These are phyloP conservation scores for Anas flavirostris DNA, from an alignment of 2,797 vertebrate species.

Conservation along the genomic window DNA sequence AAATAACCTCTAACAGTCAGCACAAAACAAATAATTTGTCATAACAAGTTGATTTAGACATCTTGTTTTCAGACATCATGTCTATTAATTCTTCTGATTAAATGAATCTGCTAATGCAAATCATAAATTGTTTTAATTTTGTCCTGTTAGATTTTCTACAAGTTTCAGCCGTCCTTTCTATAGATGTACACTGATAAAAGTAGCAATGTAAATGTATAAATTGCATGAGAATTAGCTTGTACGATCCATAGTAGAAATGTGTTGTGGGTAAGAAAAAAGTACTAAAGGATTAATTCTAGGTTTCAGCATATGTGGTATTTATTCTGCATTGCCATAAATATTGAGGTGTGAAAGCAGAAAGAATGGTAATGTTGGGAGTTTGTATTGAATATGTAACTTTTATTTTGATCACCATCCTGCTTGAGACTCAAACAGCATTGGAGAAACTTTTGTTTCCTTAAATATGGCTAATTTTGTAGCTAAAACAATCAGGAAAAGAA, in stretches of 20 bases:
- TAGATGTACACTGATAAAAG: neutral
- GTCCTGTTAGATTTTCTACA: neutral
- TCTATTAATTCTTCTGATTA: neutral
- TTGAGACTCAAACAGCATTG: neutral
- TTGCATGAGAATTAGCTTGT: neutral
- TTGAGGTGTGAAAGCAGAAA: neutral
- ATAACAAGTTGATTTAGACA: neutral
- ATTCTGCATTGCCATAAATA: neutral
- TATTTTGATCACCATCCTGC: neutral
- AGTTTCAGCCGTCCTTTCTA: neutral
- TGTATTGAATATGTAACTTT: neutral
- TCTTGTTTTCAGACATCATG: neutral
- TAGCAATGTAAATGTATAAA: neutral
- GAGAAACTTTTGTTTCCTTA: neutral
- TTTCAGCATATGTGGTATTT: neutral
- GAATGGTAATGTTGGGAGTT: neutral
- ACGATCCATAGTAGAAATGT: neutral
- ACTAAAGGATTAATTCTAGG: neutral
- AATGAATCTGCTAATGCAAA: neutral
- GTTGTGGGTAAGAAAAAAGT: neutral
- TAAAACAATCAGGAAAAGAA: neutral
- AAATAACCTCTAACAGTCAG: neutral
- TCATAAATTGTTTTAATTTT: neutral
- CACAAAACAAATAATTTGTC: neutral
- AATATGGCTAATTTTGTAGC: neutral